Conservation (phyloP, 2,797 vertebrate genomes). For the Limnodromus scolopaceus region DNA sequence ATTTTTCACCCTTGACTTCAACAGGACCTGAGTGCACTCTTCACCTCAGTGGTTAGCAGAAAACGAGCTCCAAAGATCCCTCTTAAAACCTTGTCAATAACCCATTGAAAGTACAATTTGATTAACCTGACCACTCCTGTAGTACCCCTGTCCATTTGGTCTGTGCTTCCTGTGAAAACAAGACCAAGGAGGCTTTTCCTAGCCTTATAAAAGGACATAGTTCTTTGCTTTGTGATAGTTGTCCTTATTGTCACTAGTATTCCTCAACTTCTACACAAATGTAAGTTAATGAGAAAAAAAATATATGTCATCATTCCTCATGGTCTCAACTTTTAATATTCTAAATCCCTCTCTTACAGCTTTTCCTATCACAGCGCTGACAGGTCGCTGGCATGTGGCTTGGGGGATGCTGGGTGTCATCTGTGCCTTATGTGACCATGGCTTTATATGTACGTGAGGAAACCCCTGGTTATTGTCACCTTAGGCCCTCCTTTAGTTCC, state of each 20-base stretch:
- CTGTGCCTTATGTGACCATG: background rate
- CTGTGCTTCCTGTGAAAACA: background rate
- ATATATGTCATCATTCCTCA: background rate
- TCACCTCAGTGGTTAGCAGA: background rate
- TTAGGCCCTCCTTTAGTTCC: background rate
- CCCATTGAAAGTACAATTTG: background rate
- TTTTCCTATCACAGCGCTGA: background rate
- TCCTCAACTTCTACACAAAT: background rate
- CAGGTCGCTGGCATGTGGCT: background rate
- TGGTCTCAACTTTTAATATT: background rate
- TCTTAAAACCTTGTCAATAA: background rate
- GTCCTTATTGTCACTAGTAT: background rate
- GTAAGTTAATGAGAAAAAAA: background rate
- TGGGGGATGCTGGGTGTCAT: background rate
- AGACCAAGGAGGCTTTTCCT: background rate
- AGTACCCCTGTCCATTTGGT: background rate
- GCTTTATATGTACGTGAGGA: fast-evolving
- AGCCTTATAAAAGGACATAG: background rate
- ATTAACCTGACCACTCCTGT: background rate
- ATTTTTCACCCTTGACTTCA: background rate
- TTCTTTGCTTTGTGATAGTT: background rate
- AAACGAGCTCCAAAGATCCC: background rate
- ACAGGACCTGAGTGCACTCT: background rate
- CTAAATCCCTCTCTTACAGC: background rate
- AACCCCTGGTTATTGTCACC: background rate